These are phyloP conservation scores for Diarsia mendica DNA, from an alignment of 2,888 invertebrate species.

Conservation along the genomic window DNA sequence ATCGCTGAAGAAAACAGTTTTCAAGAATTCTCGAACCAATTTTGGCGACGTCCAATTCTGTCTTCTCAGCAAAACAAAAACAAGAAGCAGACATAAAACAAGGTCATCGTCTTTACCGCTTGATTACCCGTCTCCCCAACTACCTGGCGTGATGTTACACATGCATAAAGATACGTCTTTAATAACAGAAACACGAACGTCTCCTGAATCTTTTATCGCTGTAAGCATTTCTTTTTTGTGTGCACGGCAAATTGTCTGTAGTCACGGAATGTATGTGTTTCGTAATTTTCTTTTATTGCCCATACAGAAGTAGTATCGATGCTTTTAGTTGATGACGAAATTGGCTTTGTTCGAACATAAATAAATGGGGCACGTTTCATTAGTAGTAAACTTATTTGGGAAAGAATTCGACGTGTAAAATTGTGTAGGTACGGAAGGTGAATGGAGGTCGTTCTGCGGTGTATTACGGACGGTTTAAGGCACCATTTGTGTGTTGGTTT, in stretches of 20 bases:
- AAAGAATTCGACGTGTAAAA: conserved; percentile 55
- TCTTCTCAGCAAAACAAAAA: background rate
- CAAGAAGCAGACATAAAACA: background rate
- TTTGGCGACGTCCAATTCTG: conserved; percentile 6
- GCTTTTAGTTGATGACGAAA: conserved; percentile 71
- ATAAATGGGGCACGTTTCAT: conserved; percentile 66
- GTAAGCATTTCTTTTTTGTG: conserved; percentile 62
- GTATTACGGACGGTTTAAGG: conserved; percentile 47
- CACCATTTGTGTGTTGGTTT: conserved; percentile 40
- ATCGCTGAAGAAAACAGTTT: background rate
- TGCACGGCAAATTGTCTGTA: conserved; percentile 64
- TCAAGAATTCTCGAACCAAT: conserved; percentile 2
- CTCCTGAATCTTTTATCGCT: conserved; percentile 63
- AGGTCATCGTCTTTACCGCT: conserved; percentile 36
- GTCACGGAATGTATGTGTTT: conserved; percentile 71
- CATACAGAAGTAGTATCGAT: conserved; percentile 67
- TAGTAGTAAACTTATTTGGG: conserved; percentile 65
- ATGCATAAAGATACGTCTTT: conserved; percentile 57
- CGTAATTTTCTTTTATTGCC: conserved; percentile 73
- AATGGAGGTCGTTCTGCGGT: conserved; percentile 43
- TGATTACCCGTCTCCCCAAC: conserved; percentile 39
- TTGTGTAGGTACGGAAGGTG: conserved; percentile 40
- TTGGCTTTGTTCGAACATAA: conserved; percentile 69
- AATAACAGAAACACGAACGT: conserved; percentile 64
- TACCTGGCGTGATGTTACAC: conserved; percentile 52